A percentile compares a stretch with the other conserved stretches of the same genome.
Conservation (phyloP, 2,888 invertebrate species). For the Cordilura impudica region DNA sequence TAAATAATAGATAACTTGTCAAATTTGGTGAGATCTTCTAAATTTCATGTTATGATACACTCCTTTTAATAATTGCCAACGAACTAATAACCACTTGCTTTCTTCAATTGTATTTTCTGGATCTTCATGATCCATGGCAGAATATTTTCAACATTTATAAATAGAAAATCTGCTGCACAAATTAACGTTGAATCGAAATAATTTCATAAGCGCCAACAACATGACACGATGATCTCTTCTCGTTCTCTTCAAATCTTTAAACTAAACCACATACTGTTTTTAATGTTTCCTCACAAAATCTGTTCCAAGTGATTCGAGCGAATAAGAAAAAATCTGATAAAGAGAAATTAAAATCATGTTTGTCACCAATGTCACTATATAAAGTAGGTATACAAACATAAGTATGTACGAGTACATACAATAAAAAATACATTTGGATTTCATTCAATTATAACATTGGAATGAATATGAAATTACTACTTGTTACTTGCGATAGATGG, state of each 20-base stretch:
- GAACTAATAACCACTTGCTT: conserved; percentile 3
- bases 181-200: neutral
- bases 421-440: too few species aligned
- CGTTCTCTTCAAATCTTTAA: conserved; percentile 12
- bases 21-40: conserved; percentile 42
- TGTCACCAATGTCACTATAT: conserved; percentile 10
- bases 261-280: conserved; percentile 31
- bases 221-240: conserved; percentile 6
- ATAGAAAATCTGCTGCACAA: neutral
- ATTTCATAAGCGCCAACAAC: neutral
- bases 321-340: conserved; percentile 33
- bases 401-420: too few species aligned
- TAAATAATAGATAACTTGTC: too few species aligned
- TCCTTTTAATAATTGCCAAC: conserved; percentile 14
- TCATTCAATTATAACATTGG: neutral
- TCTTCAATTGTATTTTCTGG: conserved; percentile 25
- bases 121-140: conserved; percentile 22
- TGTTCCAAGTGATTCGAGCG: conserved; percentile 9
- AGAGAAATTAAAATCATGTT: neutral
- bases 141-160: neutral
- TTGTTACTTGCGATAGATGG: neutral
- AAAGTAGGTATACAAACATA: too few species aligned
- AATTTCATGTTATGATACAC: conserved; percentile 25
- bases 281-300: neutral
- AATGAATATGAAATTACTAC: conserved; percentile 17